Evolutionary conservation across 2,888 invertebrate genomes (phyloP), one percentile per base, ranked within the genome.

Genomic region (Scaptomyza caliginosa): DNA sequence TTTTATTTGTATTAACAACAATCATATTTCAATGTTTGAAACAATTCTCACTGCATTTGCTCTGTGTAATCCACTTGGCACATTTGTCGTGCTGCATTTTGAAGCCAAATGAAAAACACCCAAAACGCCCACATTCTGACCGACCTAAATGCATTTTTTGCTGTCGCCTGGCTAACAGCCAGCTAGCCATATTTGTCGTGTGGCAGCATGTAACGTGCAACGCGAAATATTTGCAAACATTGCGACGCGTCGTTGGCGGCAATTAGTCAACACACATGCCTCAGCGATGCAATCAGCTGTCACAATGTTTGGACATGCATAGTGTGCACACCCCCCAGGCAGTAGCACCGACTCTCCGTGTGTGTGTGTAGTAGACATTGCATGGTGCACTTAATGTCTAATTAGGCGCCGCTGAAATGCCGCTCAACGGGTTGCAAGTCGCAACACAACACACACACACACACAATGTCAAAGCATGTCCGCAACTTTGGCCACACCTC

Each of bases 341-440:
- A 30, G 28, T 28, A 11, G 38, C 17, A n/a, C n/a, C n/a, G n/a
- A n/a, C n/a, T n/a, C n/a, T n/a, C n/a, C n/a, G 40, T 21, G 39
- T 21, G 10, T 24, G 42, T 42, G 26, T 43, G 64, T 77, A 72
- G 39, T 28, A 59, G 74, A 75, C 77, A 28, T 32, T 32, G 66
- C 63, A 42, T 40, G 24, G 32, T 59, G 74, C 77, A 80, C 77
- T 79, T 79, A 84, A 76, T 60, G 85, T 84, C 78, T 84, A 81
- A 81, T 81, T 81, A 81, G 85, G 76, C 82, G 82, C 68, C 78
- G 70, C 78, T 63, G 42, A 84, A 78, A 84, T 80, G 80, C 80
- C 63, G 73, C 79, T 80, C 77, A 73, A 84, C 84, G 73, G 67
- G 75, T 80, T 67, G 71, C 45, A 45, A 30, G 16, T 43, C 68